Evolutionary conservation across 2,113 vertebrate genomes (phyloP).

Genomic region (Austrofundulus limnaeus): DNA sequence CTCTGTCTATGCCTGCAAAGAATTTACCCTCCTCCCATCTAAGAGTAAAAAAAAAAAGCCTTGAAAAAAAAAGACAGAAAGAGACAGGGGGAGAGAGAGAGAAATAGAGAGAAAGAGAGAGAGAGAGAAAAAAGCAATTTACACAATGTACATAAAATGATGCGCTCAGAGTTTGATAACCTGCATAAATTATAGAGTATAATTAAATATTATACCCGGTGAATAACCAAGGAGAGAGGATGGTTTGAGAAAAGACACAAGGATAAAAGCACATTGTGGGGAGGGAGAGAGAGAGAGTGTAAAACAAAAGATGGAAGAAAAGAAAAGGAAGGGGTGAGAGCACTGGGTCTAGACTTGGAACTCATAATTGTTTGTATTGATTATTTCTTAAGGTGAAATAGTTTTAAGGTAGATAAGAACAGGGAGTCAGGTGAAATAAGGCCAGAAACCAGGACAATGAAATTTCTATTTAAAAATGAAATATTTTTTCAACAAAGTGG

Average conservation of each 20-base stretch:
- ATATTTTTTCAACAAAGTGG: slow-evolving; percentile 16
- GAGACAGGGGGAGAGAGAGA: slow-evolving; percentile 55
- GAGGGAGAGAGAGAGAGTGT: slow-evolving; percentile 6
- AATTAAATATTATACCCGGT: slow-evolving; percentile 84
- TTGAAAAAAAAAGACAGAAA: slow-evolving; percentile 64
- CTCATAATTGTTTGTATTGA: slow-evolving; percentile 84
- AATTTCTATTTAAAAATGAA: slow-evolving; percentile 26
- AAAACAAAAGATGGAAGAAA: slow-evolving; percentile 53
- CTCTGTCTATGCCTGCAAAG: slow-evolving; percentile 82
- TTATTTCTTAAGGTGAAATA: slow-evolving; percentile 81
- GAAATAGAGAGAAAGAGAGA: slow-evolving; percentile 58
- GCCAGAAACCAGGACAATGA: slow-evolving; percentile 42
- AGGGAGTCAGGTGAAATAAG: slow-evolving; percentile 66
- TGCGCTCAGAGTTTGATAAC: slow-evolving; percentile 85
- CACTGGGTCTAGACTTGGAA: slow-evolving; percentile 52
- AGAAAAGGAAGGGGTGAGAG: slow-evolving; percentile 39
- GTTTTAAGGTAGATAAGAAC: slow-evolving; percentile 77
- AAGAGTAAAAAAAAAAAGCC: slow-evolving; percentile 63
- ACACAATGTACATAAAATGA: slow-evolving; percentile 86
- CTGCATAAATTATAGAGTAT: slow-evolving; percentile 86
- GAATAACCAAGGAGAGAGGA: slow-evolving; percentile 77
- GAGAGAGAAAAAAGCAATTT: slow-evolving; percentile 79
- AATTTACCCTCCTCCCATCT: slow-evolving; percentile 69
- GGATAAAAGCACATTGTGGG: slow-evolving; percentile 55
- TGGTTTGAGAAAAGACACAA: slow-evolving; percentile 56